Evolutionary conservation across 2,797 vertebrate species (phyloP), one percentile per base, ranked within the genome.

Genomic region (Otolemur crassicaudatus): DNA sequence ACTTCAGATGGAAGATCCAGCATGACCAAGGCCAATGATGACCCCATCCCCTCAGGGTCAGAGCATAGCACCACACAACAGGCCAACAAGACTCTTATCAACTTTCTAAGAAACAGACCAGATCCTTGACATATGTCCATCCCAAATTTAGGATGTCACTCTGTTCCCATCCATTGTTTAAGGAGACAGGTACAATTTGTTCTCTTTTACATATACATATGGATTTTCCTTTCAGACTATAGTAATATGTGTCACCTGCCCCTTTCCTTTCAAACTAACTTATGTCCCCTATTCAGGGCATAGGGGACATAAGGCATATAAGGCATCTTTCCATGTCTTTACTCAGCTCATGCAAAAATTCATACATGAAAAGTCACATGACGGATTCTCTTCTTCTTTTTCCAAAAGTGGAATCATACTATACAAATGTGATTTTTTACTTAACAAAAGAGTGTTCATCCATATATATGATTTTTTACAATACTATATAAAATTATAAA

Each of bases 401-500:
- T 65, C 19, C 14, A 90, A 79, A 87, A 84, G 13, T 61, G 6
- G 49, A 10, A 89, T 77, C n/a, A 43, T 81, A 13, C 20, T 20
- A 61, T n/a, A 94, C 13, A 93, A 34, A 81, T 53, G 70, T 85
- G 7, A 10, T 70, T 80, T 70, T 88, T 67, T 20, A 65, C 29
- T 77, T 92, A 73, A 58, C 13, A 86, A 91, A 23, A 92, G 8
- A 65, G 29, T 61, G 43, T 63, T 11, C 7, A 11, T 80, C 23
- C 31, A 75, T 31, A 40, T 56, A 67, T 10, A 12, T 96, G 86
- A 25, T 9, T 90, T 84, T 69, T 94, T 53, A 77, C 61, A 72
- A 73, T 75, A 85, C 37, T 80, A 13, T n/a, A 83, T 88, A 83
- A 90, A 94, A 86, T n/a, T 90, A 37, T 61, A 94, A 63, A 91